A percentile compares a stretch with the other conserved stretches of the same genome.
phyloP scores from a whole-genome alignment of 2,888 invertebrate species.

The Cerastis rubricosa region DNA sequence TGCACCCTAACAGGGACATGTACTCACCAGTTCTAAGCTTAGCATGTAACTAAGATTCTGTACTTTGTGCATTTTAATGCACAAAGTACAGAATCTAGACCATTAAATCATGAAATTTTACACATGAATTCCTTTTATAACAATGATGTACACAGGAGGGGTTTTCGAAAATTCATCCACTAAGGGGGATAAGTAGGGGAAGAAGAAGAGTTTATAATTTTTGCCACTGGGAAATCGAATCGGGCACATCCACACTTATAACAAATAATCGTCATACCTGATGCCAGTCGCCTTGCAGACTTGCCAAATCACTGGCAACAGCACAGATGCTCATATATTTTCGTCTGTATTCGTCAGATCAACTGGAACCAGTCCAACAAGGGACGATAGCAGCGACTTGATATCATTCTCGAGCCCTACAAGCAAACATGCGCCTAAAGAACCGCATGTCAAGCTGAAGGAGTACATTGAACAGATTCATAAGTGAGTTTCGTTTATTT shows the following conservation, averaged over 20 bases:
- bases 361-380: conserved; percentile 85
- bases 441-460: conserved; percentile 90
- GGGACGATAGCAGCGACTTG: conserved; percentile 90
- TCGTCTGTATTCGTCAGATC: conserved; percentile 74
- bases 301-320: conserved; percentile 31
- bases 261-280: conserved; percentile 7
- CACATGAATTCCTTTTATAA: neutral
- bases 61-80: too few species aligned
- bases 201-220: neutral
- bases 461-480: conserved; percentile 88
- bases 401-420: conserved; percentile 94
- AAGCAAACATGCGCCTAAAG: conserved; percentile 85
- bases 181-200: too few species aligned
- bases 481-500: conserved; percentile 68
- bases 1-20: too few species aligned
- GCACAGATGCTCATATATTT: conserved; percentile 39
- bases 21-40: too few species aligned
- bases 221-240: neutral
- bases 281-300: neutral
- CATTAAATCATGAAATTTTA: neutral
- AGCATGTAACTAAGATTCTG: too few species aligned
- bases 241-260: neutral
- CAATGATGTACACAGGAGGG: neutral
- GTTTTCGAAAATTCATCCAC: neutral
- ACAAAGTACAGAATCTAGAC: too few species aligned